phyloP scores from a whole-genome alignment of 2,113 vertebrate genomes.

The Steatornis caripensis region DNA sequence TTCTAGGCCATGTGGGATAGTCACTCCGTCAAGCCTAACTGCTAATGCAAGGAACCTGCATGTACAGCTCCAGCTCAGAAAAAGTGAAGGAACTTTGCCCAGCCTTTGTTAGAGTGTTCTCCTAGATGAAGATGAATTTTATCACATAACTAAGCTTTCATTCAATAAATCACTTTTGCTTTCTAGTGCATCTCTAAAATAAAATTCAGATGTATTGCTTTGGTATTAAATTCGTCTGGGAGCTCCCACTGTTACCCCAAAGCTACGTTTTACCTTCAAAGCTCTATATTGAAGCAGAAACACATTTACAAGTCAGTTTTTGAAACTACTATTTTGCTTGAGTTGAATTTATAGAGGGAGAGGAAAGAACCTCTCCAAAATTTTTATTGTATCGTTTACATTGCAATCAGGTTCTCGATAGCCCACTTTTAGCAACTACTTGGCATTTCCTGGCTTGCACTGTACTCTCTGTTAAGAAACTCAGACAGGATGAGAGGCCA shows the following conservation, averaged over 20 bases:
- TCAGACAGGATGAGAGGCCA: neutral
- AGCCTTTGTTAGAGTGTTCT: neutral
- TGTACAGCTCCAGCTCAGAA: neutral
- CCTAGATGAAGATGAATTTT: neutral
- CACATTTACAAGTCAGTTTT: neutral
- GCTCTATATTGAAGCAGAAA: neutral
- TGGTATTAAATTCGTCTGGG: neutral
- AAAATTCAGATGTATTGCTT: conserved; percentile 10
- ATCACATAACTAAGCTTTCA: neutral
- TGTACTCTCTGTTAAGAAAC: neutral
- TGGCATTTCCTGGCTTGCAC: neutral
- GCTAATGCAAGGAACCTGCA: neutral
- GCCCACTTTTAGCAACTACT: neutral
- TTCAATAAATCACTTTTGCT: neutral
- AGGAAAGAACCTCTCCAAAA: neutral
- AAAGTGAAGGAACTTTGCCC: neutral
- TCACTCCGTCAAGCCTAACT: neutral
- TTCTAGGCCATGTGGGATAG: neutral
- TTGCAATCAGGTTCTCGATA: neutral
- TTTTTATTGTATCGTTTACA: neutral
- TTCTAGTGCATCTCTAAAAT: neutral
- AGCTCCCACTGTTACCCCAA: neutral
- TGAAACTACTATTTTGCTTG: neutral
- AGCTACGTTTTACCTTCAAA: neutral
- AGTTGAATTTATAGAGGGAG: neutral